These are phyloP conservation scores for Trichonephila clavata DNA, from an alignment of 1,140 invertebrate genomes.

Conservation along the genomic window DNA sequence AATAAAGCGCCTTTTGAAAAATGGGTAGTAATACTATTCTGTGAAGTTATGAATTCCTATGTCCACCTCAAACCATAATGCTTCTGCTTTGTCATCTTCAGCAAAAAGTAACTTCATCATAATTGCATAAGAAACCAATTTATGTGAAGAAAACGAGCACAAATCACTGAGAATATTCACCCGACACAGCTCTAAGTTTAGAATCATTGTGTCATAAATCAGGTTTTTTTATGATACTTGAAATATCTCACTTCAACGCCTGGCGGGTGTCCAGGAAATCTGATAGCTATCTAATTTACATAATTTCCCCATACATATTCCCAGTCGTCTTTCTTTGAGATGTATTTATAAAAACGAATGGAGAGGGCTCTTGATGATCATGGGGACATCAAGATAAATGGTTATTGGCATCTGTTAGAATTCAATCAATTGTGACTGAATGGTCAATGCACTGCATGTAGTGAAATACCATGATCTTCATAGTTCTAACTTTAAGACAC, in stretches of 20 bases:
- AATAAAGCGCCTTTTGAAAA: no score
- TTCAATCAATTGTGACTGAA: constrained; percentile 63
- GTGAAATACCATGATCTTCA: background rate
- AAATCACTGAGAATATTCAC: constrained; percentile 53
- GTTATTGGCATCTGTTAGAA: constrained; percentile 62
- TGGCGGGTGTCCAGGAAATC: constrained; percentile 72
- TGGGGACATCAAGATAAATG: constrained; percentile 64
- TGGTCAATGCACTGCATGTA: background rate
- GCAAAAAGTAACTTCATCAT: constrained; percentile 12
- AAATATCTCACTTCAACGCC: constrained; percentile 73
- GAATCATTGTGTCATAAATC: constrained; percentile 56
- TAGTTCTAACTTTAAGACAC: background rate
- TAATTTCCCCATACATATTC: constrained; percentile 74
- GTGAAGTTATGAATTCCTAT: background rate
- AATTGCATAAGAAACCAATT: constrained; percentile 54
- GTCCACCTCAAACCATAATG: background rate
- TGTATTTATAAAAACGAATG: constrained; percentile 64
- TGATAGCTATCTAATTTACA: constrained; percentile 73
- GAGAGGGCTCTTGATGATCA: constrained; percentile 50
- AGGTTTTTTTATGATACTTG: constrained; percentile 52
- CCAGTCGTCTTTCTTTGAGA: constrained; percentile 52
- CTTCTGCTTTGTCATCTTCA: background rate
- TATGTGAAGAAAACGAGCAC: constrained; percentile 17
- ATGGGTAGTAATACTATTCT: background rate
- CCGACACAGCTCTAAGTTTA: constrained; percentile 27